A percentile compares a stretch with the other conserved stretches of the same genome.
These are phyloP conservation scores for Champsocephalus gunnari DNA, from an alignment of 2,797 vertebrate species.

Conservation along the genomic window DNA sequence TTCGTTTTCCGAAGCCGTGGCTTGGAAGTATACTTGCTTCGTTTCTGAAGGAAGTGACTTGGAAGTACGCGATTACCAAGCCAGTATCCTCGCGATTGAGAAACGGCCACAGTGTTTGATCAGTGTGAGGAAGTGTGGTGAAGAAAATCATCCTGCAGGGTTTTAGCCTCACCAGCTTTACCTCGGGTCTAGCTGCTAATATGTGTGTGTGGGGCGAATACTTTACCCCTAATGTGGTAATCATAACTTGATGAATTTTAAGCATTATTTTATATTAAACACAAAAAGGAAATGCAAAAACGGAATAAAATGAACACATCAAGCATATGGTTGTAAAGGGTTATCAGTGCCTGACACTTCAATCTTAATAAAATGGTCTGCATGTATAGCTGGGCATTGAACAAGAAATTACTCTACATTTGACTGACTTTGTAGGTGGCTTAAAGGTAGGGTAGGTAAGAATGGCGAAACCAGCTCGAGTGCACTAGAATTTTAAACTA, in stretches of 20 bases:
- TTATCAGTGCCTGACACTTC: not conserved
- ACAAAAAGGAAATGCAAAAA: constrained; percentile 25
- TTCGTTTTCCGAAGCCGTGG: too few relatives aligned
- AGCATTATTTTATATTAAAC: constrained; percentile 56
- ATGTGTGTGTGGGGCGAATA: constrained; percentile 51
- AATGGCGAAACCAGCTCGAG: too few relatives aligned
- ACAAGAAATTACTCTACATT: constrained; percentile 16
- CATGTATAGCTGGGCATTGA: not conserved
- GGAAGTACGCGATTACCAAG: too few relatives aligned
- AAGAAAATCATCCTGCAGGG: constrained; percentile 71
- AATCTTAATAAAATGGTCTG: not conserved
- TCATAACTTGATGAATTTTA: constrained; percentile 66
- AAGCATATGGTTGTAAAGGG: not conserved
- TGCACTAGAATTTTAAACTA: too few relatives aligned
- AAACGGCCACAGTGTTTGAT: constrained; percentile 49
- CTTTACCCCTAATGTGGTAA: constrained; percentile 62
- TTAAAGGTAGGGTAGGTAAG: not conserved
- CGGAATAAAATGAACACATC: constrained; percentile 34
- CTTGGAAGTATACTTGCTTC: too few relatives aligned
- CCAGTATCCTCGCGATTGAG: too few relatives aligned
- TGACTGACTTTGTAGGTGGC: constrained; percentile 8
- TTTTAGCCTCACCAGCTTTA: constrained; percentile 64
- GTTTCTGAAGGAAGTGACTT: too few relatives aligned
- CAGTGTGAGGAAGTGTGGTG: constrained; percentile 66
- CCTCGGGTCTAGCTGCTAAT: constrained; percentile 58